phyloP scores from a whole-genome alignment of 2,113 vertebrate species.

The Syngnathoides biaculeatus region DNA sequence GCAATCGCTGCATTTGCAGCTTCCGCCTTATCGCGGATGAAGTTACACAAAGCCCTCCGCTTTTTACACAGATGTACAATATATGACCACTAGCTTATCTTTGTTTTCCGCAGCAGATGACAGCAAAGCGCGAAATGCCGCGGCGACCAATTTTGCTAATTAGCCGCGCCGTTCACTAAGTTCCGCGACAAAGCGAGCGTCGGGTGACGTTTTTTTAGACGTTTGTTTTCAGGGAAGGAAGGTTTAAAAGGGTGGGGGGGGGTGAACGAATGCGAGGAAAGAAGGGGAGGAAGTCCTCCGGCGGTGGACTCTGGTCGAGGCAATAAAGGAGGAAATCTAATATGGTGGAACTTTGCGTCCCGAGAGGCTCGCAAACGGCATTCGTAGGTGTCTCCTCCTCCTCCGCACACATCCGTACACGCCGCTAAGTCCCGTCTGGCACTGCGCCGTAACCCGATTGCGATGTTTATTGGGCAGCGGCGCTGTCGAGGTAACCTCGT shows the following conservation, averaged over 20 bases:
- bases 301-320: slow-evolving; percentile 53
- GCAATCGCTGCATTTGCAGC: slow-evolving; percentile 1
- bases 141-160: neutral
- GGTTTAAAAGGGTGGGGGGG: slow-evolving; percentile 4
- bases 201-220: neutral
- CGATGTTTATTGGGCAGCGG: slow-evolving; percentile 62
- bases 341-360: slow-evolving; percentile 56
- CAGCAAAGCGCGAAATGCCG: neutral
- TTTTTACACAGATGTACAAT: neutral
- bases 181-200: neutral
- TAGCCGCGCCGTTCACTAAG: no score
- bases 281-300: slow-evolving; percentile 48
- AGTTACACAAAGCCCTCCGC: neutral
- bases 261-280: slow-evolving; percentile 32
- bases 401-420: slow-evolving; percentile 5
- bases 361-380: slow-evolving; percentile 47
- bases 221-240: neutral
- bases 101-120: neutral
- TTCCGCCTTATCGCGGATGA: neutral
- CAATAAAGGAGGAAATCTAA: slow-evolving; percentile 71
- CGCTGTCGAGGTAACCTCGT: slow-evolving; percentile 58
- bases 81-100: neutral
- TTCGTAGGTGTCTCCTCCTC: slow-evolving; percentile 11
- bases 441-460: slow-evolving; percentile 63
- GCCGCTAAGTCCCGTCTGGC: slow-evolving; percentile 51